Evolutionary conservation across 1,140 invertebrate genomes (phyloP), one percentile per base, ranked within the genome.

Genomic region (Drepana arcuata): DNA sequence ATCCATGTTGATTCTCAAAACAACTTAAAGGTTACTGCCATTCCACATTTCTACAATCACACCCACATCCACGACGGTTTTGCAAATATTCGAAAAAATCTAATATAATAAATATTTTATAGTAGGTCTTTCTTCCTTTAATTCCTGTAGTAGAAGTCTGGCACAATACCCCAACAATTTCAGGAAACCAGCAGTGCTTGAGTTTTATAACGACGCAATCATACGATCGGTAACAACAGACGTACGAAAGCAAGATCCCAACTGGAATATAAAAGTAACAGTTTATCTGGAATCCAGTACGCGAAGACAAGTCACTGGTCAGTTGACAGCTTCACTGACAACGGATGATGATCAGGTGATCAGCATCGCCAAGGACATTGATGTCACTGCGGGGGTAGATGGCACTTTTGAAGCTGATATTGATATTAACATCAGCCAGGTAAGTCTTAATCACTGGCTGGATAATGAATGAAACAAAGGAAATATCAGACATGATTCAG

Each of bases 141-240:
- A n/a, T n/a, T n/a, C n/a, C n/a, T n/a, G n/a, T n/a, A n/a, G n/a
- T n/a, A n/a, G n/a, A n/a, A n/a, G n/a, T n/a, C n/a, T n/a, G n/a
- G n/a, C n/a, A n/a, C n/a, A n/a, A n/a, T n/a, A n/a, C n/a, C n/a
- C n/a, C n/a, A n/a, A n/a, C n/a, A n/a, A 12, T 62, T 62, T 18
- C 35, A 87, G 86, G 87, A 86, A 85, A 69, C 51, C 62, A 5
- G 81, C 85, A 1, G 63, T 63, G 15, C 52, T 90, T 12, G 86
- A 89, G 55, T 81, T 83, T 29, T 87, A 81, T 40, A 71, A 89
- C 34, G 54, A 69, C n/a, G 77, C 84, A 1, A 52, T 87, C 2
- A 83, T 90, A 39, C 70, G 86, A 45, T 84, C 86, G 30, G 56
- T 89, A 1, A 84, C 84, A 23, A 79, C 82, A 15, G 65, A 75